Evolutionary conservation across 2,113 vertebrate species (phyloP), one percentile per base, ranked within the genome.

Genomic region (Pelvicachromis taeniatus): DNA sequence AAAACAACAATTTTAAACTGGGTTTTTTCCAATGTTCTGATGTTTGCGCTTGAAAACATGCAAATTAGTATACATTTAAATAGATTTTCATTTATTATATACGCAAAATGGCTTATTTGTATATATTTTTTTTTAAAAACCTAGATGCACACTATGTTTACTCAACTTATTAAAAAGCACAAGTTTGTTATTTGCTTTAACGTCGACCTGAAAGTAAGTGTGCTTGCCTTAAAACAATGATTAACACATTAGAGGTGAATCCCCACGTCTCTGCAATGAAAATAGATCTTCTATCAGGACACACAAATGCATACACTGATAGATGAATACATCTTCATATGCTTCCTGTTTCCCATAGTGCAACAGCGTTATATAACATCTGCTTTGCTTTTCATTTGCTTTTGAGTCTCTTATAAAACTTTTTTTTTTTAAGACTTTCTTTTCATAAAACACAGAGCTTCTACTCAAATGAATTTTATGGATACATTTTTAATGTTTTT

Each of bases 291-390:
- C n/a, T n/a, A n/a, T 29, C 42, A 75, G 26, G 17, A 19, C 68
- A 75, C 42, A 75, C 23, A 29, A 40, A 77, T 9, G 29, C 26
- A 33, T 21, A 77, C 7, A 54, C 61, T 73, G 19, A 75, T 12
- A 52, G 42, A 50, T 31, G 42, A 75, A 75, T 8, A 29, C 68
- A 50, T 16, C 29, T 83, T 59, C 2, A 1, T 33, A 7, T 33
- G 68, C 77, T 89, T 91, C 89, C 89, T 84, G 83, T 77, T 89
- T 85, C 88, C 78, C 86, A 87, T 48, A 82, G 45, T 79, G 85
- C 87, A 77, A 14, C 70, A 23, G 23, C 31, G 29, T 85, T 90
- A 52, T 33, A 53, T 82, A 80, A 92, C 82, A 77, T 63, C 83
- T 68, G 58, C 40, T 61, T 58, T 58, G 17, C 81, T 77, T 87